Evolutionary conservation across 2,888 invertebrate genomes (phyloP), one percentile per base, ranked within the genome.

Genomic region (Drosophila limbata): DNA sequence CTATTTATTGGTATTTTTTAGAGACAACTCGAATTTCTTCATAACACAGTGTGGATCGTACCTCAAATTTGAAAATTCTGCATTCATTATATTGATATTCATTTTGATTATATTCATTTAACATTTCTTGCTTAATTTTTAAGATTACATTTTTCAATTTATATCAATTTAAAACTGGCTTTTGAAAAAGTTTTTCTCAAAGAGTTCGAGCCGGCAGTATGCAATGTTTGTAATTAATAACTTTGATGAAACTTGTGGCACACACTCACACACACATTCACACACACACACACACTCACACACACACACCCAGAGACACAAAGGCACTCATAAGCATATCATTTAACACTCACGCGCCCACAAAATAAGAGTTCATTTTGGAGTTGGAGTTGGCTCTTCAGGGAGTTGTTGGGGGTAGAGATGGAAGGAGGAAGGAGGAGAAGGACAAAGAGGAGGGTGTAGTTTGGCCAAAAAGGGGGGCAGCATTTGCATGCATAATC

Each of bases 161-260:
- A 6, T 8, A 8, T 28, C 2, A 28, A 28, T 37, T 35, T 1
- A 19, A 50, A 10, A 5, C 28, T 44, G 10, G 15, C 17, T 31
- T n/a, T 21, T 8, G 3, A 3, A n/a, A 8, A 42, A 39, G 28
- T 28, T 55, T 44, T 39, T 19, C 13, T 40, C 17, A 42, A 51
- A 39, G 13, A 37, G 47, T 50, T 65, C 15, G 6, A 8, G 42
- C 35, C 21, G 10, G 44, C 40, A 66, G 63, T 74, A 57, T 60
- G 55, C 48, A 37, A 13, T 33, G 57, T 63, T 63, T 75, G 84
- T 73, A 84, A 84, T 77, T 86, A 79, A 88, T 84, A 88, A 74
- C 77, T 53, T 77, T 84, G 84, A 64, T 56, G 48, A 53, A 70
- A 71, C 53, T 79, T 66, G 45, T 51, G 45, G 45, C 45, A 35